Percentiles rank a stretch among this genome's conserved stretches.
These are phyloP conservation scores for Enteromius treurensis DNA, from an alignment of 2,797 vertebrate genomes.

Conservation along the genomic window DNA sequence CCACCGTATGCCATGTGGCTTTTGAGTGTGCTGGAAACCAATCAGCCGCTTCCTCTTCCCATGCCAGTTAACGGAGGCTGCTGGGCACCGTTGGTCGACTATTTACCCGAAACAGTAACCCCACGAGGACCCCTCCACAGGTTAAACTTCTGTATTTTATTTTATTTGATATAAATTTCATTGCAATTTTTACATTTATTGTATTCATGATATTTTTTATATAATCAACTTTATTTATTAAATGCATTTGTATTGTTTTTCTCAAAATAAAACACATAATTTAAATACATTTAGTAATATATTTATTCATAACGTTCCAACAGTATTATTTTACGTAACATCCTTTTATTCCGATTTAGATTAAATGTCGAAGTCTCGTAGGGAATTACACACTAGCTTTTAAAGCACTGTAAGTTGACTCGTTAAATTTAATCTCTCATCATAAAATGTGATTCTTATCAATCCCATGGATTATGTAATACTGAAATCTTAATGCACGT, in stretches of 20 bases:
- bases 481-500: background rate
- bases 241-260: background rate
- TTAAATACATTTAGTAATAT: background rate
- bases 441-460: background rate
- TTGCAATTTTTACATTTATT: background rate
- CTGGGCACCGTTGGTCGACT: slow-evolving; percentile 98
- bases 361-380: background rate
- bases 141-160: slow-evolving; percentile 67
- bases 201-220: background rate
- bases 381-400: background rate
- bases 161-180: too few relatives aligned
- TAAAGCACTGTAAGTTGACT: slow-evolving; percentile 1
- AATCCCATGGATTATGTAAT: background rate
- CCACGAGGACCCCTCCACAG: slow-evolving; percentile 94
- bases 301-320: background rate
- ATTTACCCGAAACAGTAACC: slow-evolving; percentile 95
- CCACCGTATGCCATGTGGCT: slow-evolving; percentile 95
- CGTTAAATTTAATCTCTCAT: background rate
- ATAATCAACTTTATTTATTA: too few relatives aligned
- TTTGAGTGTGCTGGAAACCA: slow-evolving; percentile 90
- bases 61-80: slow-evolving; percentile 97
- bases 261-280: background rate
- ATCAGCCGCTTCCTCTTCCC: slow-evolving; percentile 91
- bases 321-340: slow-evolving; percentile 17
- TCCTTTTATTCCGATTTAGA: slow-evolving; percentile 8